These are phyloP conservation scores for Columba janthina DNA, from an alignment of 2,113 vertebrate species.

Conservation along the genomic window DNA sequence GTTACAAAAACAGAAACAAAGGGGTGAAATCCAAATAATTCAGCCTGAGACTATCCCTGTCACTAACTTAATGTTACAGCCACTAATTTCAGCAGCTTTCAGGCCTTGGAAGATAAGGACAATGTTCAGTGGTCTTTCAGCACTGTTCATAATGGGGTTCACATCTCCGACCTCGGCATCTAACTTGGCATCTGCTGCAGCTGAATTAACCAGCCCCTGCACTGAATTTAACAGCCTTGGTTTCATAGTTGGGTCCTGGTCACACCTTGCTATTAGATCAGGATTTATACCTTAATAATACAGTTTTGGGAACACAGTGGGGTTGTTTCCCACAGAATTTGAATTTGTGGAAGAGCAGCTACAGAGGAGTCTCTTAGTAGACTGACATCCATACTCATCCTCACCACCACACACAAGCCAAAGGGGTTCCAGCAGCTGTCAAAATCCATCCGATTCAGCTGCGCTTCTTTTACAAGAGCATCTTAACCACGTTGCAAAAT, in stretches of 20 bases:
- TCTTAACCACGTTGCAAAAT: neutral
- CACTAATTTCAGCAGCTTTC: neutral
- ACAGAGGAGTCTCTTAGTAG: neutral
- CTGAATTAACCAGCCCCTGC: neutral
- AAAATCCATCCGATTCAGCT: neutral
- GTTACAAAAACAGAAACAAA: neutral
- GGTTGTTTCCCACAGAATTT: neutral
- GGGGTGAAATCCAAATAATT: neutral
- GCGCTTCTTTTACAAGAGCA: neutral
- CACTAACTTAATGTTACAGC: neutral
- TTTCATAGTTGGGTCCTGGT: neutral
- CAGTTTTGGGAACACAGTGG: neutral
- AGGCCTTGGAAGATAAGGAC: neutral
- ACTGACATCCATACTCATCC: neutral
- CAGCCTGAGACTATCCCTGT: neutral
- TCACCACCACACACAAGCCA: neutral
- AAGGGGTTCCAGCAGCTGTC: neutral
- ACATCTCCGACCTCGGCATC: neutral
- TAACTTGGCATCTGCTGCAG: neutral
- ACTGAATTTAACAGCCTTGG: neutral
- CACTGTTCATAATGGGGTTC: rapidly evolving
- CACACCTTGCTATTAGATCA: neutral
- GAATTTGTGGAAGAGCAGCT: neutral
- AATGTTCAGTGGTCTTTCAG: neutral
- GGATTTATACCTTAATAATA: neutral